Conservation (phyloP, 2,888 invertebrate species). For the Tetragonisca angustula region DNA sequence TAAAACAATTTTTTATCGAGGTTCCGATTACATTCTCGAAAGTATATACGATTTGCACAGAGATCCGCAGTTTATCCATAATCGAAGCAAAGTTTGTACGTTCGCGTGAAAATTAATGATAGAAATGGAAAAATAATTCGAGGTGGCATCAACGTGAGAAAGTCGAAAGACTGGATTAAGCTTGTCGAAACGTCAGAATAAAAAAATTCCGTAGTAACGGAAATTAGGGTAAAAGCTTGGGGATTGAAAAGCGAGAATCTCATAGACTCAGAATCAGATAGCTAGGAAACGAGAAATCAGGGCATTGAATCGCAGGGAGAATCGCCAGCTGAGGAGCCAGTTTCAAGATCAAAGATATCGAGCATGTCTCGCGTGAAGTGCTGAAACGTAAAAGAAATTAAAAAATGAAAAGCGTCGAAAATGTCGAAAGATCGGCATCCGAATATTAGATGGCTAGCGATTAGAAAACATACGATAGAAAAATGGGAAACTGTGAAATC, state of each 20-base stretch:
- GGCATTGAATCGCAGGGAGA: background rate
- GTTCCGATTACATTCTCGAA: no score
- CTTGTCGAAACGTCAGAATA: no score
- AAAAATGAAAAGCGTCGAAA: background rate
- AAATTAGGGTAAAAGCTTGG: background rate
- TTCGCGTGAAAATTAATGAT: background rate
- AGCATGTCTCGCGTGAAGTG: background rate
- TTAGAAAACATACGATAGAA: no score
- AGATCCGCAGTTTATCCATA: no score
- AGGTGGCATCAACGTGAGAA: background rate
- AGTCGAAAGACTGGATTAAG: background rate
- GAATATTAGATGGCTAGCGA: background rate
- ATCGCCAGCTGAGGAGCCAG: background rate
- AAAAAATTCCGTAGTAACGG: background rate
- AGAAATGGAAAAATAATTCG: background rate
- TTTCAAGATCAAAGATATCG: conserved; percentile 15
- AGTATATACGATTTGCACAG: no score
- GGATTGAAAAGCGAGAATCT: background rate
- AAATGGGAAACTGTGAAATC: no score
- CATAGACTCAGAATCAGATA: background rate
- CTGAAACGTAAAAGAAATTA: background rate
- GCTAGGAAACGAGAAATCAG: background rate
- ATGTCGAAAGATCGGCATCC: no score
- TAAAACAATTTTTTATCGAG: no score
- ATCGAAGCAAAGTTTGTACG: background rate